phyloP scores from a whole-genome alignment of 2,113 vertebrate genomes.

The Apeltes quadracus region DNA sequence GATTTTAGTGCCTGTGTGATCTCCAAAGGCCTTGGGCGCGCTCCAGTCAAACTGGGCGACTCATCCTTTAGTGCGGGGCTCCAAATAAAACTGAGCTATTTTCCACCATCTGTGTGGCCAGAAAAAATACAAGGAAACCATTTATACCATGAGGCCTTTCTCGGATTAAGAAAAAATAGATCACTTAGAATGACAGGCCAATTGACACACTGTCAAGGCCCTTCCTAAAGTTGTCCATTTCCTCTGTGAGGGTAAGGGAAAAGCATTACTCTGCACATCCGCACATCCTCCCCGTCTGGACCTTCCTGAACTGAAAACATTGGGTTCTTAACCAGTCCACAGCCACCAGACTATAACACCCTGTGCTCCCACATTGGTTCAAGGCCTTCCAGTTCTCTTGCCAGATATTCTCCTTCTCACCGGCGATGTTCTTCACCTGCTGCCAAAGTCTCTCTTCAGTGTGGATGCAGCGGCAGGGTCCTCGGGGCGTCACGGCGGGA shows the following conservation, averaged over 20 bases:
- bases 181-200: constrained; percentile 66
- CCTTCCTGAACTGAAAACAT: constrained; percentile 48
- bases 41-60: constrained; percentile 72
- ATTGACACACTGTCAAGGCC: constrained; percentile 73
- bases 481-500: constrained; percentile 63
- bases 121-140: constrained; percentile 82
- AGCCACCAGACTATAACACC: too few species aligned
- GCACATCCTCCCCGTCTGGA: constrained; percentile 34
- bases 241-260: constrained; percentile 47
- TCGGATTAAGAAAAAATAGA: constrained; percentile 61
- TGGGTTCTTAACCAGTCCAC: constrained; percentile 36
- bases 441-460: constrained; percentile 37
- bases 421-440: constrained; percentile 53
- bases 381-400: constrained; percentile 46
- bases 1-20: constrained; percentile 73
- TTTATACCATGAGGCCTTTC: constrained; percentile 70
- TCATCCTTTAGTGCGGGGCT: constrained; percentile 83
- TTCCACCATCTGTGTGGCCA: constrained; percentile 83
- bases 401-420: constrained; percentile 42
- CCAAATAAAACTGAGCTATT: constrained; percentile 87
- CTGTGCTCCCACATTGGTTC: constrained; percentile 51
- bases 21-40: constrained; percentile 64
- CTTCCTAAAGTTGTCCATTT: constrained; percentile 65
- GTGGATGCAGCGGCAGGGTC: constrained; percentile 45
- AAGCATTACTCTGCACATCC: constrained; percentile 35